These are phyloP conservation scores for Sminthurinus signatus DNA, from an alignment of 1,140 invertebrate species.

Conservation along the genomic window DNA sequence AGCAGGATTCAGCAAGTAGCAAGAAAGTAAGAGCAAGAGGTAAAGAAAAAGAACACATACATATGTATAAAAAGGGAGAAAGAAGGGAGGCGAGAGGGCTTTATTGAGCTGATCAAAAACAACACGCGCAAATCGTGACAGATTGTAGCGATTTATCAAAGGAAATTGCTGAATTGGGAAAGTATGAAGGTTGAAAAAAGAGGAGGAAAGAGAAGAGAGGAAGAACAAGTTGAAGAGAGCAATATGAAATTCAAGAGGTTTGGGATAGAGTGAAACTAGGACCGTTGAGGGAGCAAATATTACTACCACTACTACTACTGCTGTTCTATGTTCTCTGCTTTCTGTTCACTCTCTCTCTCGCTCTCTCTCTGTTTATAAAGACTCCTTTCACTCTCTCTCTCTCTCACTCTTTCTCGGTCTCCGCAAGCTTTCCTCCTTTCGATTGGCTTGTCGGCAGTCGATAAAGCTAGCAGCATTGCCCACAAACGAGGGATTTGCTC, in stretches of 20 bases:
- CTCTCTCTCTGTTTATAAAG: constrained; percentile 1
- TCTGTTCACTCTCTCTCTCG: neutral
- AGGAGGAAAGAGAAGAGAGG: neutral
- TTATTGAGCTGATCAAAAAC: constrained; percentile 40
- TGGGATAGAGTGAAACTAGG: constrained; percentile 1
- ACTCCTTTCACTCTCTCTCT: constrained; percentile 17
- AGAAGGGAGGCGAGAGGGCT: constrained; percentile 24
- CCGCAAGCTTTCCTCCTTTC: constrained; percentile 34
- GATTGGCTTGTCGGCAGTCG: constrained; percentile 36
- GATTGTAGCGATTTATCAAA: constrained; percentile 41
- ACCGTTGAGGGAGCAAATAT: constrained; percentile 12
- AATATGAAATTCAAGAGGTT: constrained; percentile 41
- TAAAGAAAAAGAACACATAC: neutral
- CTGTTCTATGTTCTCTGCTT: neutral
- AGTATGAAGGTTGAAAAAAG: constrained; percentile 25
- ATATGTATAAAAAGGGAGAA: neutral
- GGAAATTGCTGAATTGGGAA: constrained; percentile 40
- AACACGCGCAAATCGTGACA: constrained; percentile 38
- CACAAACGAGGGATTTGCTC: constrained; percentile 38
- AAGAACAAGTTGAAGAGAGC: too few species aligned
- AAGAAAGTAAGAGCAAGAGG: too few species aligned
- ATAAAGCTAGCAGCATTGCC: constrained; percentile 35
- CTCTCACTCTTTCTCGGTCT: constrained; percentile 22
- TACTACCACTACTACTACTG: constrained; percentile 1
- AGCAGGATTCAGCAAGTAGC: too few species aligned